Evolutionary conservation across 2,888 invertebrate species (phyloP), one percentile per base, ranked within the genome.

Genomic region (Acheta domesticus): DNA sequence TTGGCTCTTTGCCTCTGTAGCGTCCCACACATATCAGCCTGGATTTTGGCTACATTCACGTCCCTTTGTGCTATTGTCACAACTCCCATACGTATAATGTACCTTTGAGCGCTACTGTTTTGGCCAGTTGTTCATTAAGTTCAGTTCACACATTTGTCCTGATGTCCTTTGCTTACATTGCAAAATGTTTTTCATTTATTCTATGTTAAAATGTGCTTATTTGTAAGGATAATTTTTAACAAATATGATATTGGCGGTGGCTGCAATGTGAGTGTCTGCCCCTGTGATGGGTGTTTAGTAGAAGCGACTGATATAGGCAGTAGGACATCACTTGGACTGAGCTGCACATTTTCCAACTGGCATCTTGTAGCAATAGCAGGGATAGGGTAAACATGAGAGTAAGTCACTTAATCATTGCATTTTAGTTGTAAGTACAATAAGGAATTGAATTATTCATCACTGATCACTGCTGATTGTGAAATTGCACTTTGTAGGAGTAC

Each of bases 1-100:
- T 62, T 62, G 62, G 62, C 62, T 62, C 62, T 62, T 62, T 62
- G 62, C n/a, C 62, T 62, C n/a, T n/a, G n/a, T 62, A 62, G 62
- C 62, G 62, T 62, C 62, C 62, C 62, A 19, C 16, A 62, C 62
- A 62, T 62, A 62, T 62, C 62, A 62, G 62, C 62, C 62, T 12
- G 16, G 16, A 62, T n/a, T 62, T 62, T 62, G 62, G 62, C 62
- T 62, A 62, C 62, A 62, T 62, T 62, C 62, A n/a, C 62, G 62
- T 62, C 62, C 62, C 62, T 62, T 62, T 62, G 62, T 62, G 62
- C 62, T 62, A 62, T 36, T 36, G 62, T 62, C 62, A 62, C 62
- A 62, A 62, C 14, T n/a, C 62, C 62, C n/a, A 62, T 62, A 62
- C 62, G 62, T 62, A 62, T 62, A 16, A 62, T 62, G n/a, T 62